Conservation (phyloP, 1,140 invertebrate genomes). For the Theocolax elegans region DNA sequence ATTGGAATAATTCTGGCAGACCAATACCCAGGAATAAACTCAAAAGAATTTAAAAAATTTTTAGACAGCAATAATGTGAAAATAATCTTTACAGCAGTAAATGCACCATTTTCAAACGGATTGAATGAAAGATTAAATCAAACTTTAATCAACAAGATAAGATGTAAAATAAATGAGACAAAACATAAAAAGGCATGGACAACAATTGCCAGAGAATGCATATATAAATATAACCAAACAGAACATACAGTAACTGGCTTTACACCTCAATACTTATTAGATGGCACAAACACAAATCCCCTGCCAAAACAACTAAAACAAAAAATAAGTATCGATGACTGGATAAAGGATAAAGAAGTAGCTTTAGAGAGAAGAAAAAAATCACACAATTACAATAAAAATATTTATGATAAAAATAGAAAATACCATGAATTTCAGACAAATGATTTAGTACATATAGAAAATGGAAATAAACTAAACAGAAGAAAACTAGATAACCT, state of each 20-base stretch:
- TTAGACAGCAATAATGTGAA: slow-evolving; percentile 29
- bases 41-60: slow-evolving; percentile 42
- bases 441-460: slow-evolving; percentile 44
- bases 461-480: slow-evolving; percentile 45
- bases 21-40: slow-evolving; percentile 41
- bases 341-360: slow-evolving; percentile 5
- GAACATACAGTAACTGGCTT: slow-evolving; percentile 28
- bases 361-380: slow-evolving; percentile 19
- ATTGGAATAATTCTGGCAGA: slow-evolving; percentile 45
- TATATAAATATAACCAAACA: slow-evolving; percentile 25
- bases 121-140: slow-evolving; percentile 41
- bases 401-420: too few relatives aligned
- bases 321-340: background rate
- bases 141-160: slow-evolving; percentile 35
- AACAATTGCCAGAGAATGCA: slow-evolving; percentile 26
- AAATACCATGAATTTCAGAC: slow-evolving; percentile 24
- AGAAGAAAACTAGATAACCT: slow-evolving; percentile 4
- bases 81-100: slow-evolving; percentile 36
- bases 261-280: slow-evolving; percentile 20
- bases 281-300: background rate
- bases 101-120: slow-evolving; percentile 37
- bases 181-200: slow-evolving; percentile 17
- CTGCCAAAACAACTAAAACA: slow-evolving; percentile 28
- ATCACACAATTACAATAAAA: slow-evolving; percentile 14
- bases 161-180: slow-evolving; percentile 34